These are phyloP conservation scores for Phyllostomus hastatus DNA, from an alignment of 2,113 vertebrate species.

Conservation along the genomic window DNA sequence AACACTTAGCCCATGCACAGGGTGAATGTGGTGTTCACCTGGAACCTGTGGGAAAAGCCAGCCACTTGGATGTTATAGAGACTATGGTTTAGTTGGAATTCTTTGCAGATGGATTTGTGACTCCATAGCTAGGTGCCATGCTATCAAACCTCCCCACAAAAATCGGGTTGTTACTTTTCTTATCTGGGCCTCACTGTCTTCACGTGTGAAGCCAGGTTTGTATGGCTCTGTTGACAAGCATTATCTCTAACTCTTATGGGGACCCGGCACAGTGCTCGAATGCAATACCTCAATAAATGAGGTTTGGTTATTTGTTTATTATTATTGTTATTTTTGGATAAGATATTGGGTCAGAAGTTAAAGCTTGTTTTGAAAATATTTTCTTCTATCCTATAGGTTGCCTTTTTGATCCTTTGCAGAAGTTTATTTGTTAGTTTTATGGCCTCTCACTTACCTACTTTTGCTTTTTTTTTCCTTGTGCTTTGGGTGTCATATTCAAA, in stretches of 20 bases:
- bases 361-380: background rate
- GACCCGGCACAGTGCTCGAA: background rate
- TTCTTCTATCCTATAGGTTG: background rate
- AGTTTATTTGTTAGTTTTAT: background rate
- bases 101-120: background rate
- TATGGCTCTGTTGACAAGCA: background rate
- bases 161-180: background rate
- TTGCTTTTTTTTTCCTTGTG: background rate
- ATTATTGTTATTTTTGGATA: background rate
- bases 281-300: background rate
- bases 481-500: no score
- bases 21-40: background rate
- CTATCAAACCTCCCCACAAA: background rate
- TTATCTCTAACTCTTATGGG: background rate
- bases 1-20: background rate
- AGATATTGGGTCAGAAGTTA: background rate
- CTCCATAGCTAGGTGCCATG: background rate
- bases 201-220: background rate
- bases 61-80: background rate
- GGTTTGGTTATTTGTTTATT: background rate
- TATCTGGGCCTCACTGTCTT: background rate
- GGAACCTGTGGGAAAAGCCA: background rate
- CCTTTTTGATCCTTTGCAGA: background rate
- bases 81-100: background rate
- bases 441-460: background rate